Percentiles rank a stretch among this genome's conserved stretches.
Conservation (phyloP, 2,797 vertebrate genomes). For the Remorina albescens region DNA sequence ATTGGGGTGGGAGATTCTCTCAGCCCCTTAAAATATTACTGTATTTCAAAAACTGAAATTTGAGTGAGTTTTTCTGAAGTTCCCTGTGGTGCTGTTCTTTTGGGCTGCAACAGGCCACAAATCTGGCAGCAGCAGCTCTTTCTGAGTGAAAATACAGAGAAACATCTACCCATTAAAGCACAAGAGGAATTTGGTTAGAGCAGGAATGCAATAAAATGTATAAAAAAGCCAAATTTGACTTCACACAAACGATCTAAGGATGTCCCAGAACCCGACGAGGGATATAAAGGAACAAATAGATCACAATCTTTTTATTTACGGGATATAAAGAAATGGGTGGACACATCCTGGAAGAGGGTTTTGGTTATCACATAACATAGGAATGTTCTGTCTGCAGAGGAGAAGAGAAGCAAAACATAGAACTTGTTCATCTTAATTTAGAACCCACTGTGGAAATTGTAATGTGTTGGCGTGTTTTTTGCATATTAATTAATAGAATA, state of each 20-base stretch:
- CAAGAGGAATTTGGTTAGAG: conserved; percentile 78
- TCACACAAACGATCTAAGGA: conserved; percentile 77
- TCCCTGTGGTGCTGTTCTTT: conserved; percentile 83
- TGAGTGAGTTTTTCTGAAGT: conserved; percentile 79
- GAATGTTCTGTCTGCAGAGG: conserved; percentile 65
- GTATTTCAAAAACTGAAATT: conserved; percentile 80
- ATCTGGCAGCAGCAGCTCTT: conserved; percentile 75
- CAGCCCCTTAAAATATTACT: conserved; percentile 55
- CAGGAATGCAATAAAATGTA: conserved; percentile 81
- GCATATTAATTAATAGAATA: conserved; percentile 54
- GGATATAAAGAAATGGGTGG: conserved; percentile 71
- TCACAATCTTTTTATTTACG: conserved; percentile 73
- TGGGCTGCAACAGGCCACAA: conserved; percentile 82
- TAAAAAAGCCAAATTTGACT: conserved; percentile 75
- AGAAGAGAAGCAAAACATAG: conserved; percentile 56
- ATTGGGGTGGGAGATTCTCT: conserved; percentile 74
- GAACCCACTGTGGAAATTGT: conserved; percentile 39
- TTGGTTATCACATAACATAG: conserved; percentile 70
- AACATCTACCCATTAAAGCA: conserved; percentile 74
- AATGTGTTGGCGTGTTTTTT: conserved; percentile 54
- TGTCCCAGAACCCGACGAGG: conserved; percentile 70
- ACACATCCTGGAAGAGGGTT: conserved; percentile 70
- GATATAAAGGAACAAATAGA: conserved; percentile 77
- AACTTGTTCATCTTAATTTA: conserved; percentile 60
- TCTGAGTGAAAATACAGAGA: conserved; percentile 72